Evolutionary conservation across 2,113 vertebrate genomes (phyloP).

Genomic region (Actenoides lindsayi): DNA sequence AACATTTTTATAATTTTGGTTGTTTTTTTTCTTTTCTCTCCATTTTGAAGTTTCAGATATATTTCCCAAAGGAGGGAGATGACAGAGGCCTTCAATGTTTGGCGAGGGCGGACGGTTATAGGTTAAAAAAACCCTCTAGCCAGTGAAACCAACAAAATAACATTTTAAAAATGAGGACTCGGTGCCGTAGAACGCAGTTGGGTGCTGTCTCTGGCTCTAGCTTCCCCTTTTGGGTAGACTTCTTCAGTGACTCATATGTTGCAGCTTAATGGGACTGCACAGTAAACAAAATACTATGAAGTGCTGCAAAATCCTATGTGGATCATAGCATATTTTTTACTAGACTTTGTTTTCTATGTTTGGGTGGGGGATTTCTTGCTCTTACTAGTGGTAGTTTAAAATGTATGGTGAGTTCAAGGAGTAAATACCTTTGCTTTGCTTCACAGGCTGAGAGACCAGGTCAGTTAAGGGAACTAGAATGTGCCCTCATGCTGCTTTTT

Average conservation of each 20-base stretch:
- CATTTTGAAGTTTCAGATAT: background rate
- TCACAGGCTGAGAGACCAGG: background rate
- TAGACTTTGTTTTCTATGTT: background rate
- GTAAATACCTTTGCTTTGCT: background rate
- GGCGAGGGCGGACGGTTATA: background rate
- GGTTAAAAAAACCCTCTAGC: background rate
- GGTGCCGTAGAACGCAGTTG: background rate
- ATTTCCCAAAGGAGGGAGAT: background rate
- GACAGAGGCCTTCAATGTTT: background rate
- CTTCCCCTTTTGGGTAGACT: background rate
- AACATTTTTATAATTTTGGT: background rate
- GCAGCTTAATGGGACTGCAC: background rate
- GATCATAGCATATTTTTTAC: background rate
- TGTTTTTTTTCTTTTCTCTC: background rate
- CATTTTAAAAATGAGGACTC: too few species aligned
- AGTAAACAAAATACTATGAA: background rate
- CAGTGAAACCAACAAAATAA: background rate
- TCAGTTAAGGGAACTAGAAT: background rate
- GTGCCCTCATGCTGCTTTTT: background rate
- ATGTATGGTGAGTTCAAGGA: background rate
- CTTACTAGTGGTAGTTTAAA: background rate
- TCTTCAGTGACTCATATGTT: background rate
- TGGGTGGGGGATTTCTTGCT: background rate
- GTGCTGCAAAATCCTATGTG: background rate
- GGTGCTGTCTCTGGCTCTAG: background rate